Evolutionary conservation across 2,113 vertebrate genomes (phyloP), one percentile per base, ranked within the genome.

Genomic region (Chunga burmeisteri): DNA sequence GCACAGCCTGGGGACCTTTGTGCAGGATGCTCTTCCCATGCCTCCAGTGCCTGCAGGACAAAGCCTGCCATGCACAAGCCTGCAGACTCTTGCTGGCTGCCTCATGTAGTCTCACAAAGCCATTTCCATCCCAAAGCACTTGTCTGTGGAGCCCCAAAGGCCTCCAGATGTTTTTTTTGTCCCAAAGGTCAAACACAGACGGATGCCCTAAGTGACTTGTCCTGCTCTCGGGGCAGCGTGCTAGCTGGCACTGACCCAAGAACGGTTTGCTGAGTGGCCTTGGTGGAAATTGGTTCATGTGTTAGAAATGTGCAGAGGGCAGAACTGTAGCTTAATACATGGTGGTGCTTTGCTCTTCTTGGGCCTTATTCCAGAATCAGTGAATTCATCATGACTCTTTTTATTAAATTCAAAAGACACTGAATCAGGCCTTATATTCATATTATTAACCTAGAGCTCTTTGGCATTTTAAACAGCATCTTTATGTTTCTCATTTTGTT

Each of bases 401-500:
- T 34, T 80, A 38, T 84, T 53, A 77, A 65, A 86, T 27, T 72
- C 19, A 46, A 32, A 65, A 61, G 30, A 38, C 70, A 78, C 86
- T 46, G 52, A 40, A 84, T 78, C 34, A 68, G 36, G 36, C 30
- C 20, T 88, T 73, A 23, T 55, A 79, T 84, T 88, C 30, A 70
- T 90, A 63, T 88, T 90, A 92, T 82, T 84, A 93, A 81, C 53
- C 52, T 67, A 61, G 36, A 74, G 38, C 27, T 95, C 56, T 56
- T 56, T 68, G 73, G 34, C 66, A 46, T 85, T 86, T 91, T 85
- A 87, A 96, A 47, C 25, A 75, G 17, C 52, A 80, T 73, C 83
- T 58, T 91, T 82, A 53, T 79, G 38, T 66, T 94, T 85, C 81
- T 70, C 42, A 38, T 87, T 92, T 94, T 81, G n/a, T 75, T 94